Percentiles rank a stretch among this genome's conserved stretches.
Evolutionary conservation across 2,797 vertebrate species (phyloP).

Genomic region (Merluccius polli): DNA sequence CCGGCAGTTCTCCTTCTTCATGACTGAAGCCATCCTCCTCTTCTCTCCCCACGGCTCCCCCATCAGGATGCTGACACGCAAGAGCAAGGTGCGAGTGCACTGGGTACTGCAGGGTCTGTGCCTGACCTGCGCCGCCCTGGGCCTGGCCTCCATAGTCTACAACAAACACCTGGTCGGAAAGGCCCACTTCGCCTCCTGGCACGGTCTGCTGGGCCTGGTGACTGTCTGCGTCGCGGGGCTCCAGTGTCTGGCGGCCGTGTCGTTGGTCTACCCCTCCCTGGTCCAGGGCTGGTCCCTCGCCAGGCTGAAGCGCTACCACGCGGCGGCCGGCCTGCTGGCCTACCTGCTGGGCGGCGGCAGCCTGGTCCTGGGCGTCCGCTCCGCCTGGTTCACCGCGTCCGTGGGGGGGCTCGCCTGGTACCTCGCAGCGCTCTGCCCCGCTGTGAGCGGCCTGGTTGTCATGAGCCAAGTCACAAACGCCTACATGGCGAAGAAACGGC

Average conservation of each 20-base stretch:
- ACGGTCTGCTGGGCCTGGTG: slow-evolving; percentile 81
- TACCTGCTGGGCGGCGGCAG: slow-evolving; percentile 85
- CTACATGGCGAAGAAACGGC: slow-evolving; percentile 85
- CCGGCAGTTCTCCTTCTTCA: slow-evolving; percentile 87
- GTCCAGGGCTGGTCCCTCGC: slow-evolving; percentile 87
- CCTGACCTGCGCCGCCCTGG: slow-evolving; percentile 77
- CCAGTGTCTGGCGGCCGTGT: slow-evolving; percentile 79
- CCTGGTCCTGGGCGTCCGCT: slow-evolving; percentile 85
- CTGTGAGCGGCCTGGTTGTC: slow-evolving; percentile 78
- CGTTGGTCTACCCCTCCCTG: slow-evolving; percentile 85
- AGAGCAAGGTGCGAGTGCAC: slow-evolving; percentile 82
- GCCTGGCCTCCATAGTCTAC: slow-evolving; percentile 78
- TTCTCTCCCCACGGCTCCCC: slow-evolving; percentile 87
- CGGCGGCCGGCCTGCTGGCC: slow-evolving; percentile 83
- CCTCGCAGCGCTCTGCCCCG: slow-evolving; percentile 77
- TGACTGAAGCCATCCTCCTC: slow-evolving; percentile 91
- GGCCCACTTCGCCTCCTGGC: slow-evolving; percentile 88
- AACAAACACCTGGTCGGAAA: slow-evolving; percentile 88
- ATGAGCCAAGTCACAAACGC: slow-evolving; percentile 93
- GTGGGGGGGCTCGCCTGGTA: slow-evolving; percentile 81
- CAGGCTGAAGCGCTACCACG: slow-evolving; percentile 91
- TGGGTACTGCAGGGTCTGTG: slow-evolving; percentile 87
- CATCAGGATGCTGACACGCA: slow-evolving; percentile 77
- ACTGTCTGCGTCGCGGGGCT: slow-evolving; percentile 70
- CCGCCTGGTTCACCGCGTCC: slow-evolving; percentile 81